A percentile compares a stretch with the other conserved stretches of the same genome.
phyloP scores from a whole-genome alignment of 1,140 invertebrate genomes.

The Platorchestia sp. region DNA sequence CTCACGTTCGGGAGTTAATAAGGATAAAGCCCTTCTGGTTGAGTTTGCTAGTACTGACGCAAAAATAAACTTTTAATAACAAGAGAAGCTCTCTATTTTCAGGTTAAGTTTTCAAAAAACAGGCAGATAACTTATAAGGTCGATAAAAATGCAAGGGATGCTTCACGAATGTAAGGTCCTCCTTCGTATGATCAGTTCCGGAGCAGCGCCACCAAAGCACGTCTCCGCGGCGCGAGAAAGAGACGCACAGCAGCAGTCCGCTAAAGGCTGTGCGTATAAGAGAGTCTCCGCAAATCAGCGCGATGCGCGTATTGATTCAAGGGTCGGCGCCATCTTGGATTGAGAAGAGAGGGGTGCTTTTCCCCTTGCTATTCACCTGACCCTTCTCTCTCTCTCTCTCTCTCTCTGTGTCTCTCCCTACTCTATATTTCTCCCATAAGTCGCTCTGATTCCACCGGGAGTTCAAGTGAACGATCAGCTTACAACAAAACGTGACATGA shows the following conservation, averaged over 20 bases:
- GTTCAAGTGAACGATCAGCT: neutral
- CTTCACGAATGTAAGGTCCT: neutral
- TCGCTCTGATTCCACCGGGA: neutral
- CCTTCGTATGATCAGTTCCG: neutral
- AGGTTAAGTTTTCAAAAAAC: neutral
- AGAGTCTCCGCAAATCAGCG: slow-evolving; percentile 40
- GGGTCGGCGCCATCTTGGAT: slow-evolving; percentile 49
- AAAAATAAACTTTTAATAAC: neutral
- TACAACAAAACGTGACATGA: neutral
- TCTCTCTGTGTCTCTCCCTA: too few relatives aligned
- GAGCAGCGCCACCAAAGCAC: neutral
- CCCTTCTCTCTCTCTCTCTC: neutral
- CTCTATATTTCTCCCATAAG: neutral
- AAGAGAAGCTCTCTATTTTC: neutral
- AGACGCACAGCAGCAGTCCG: neutral
- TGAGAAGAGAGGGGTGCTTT: slow-evolving; percentile 16
- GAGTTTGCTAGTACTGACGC: neutral
- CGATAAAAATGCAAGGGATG: neutral
- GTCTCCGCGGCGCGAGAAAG: neutral
- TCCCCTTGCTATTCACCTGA: neutral
- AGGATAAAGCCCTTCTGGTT: neutral
- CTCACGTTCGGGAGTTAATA: too few relatives aligned
- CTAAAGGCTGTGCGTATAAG: neutral
- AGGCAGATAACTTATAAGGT: neutral
- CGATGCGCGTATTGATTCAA: slow-evolving; percentile 48